A percentile compares a stretch with the other conserved stretches of the same genome.
phyloP scores from a whole-genome alignment of 2,113 vertebrate species.

The Columba livia region DNA sequence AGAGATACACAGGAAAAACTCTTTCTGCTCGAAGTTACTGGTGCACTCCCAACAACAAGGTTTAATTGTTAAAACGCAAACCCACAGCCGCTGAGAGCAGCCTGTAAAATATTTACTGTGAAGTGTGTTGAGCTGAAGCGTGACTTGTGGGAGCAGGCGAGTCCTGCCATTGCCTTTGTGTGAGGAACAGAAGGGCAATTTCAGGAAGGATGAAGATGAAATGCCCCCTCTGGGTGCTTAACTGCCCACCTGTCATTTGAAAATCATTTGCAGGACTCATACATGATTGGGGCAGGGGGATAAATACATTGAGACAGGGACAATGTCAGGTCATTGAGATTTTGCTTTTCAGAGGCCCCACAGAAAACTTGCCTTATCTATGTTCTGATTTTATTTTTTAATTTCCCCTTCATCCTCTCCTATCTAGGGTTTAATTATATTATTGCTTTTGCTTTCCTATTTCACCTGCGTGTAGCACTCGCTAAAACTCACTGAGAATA shows the following conservation, averaged over 20 bases:
- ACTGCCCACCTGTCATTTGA: neutral
- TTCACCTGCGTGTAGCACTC: neutral
- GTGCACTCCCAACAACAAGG: neutral
- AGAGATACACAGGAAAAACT: neutral
- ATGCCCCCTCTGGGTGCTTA: neutral
- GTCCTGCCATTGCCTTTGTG: neutral
- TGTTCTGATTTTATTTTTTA: neutral
- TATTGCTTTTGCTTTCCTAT: neutral
- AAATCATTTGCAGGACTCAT: neutral
- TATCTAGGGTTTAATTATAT: neutral
- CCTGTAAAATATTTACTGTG: constrained; percentile 12
- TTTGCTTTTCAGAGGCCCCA: neutral
- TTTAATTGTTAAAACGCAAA: constrained; percentile 49
- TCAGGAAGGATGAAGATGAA: neutral
- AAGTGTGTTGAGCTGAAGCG: neutral
- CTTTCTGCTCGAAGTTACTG: constrained; percentile 17
- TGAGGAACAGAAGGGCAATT: neutral
- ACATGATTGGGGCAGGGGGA: neutral
- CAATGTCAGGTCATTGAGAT: neutral
- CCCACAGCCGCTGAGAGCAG: neutral
- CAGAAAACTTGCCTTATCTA: neutral
- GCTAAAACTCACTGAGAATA: neutral
- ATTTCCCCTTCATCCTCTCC: neutral
- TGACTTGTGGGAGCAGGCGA: neutral
- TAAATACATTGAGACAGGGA: neutral